Evolutionary conservation across 2,113 vertebrate genomes (phyloP).

Genomic region (Thryonomys swinderianus): DNA sequence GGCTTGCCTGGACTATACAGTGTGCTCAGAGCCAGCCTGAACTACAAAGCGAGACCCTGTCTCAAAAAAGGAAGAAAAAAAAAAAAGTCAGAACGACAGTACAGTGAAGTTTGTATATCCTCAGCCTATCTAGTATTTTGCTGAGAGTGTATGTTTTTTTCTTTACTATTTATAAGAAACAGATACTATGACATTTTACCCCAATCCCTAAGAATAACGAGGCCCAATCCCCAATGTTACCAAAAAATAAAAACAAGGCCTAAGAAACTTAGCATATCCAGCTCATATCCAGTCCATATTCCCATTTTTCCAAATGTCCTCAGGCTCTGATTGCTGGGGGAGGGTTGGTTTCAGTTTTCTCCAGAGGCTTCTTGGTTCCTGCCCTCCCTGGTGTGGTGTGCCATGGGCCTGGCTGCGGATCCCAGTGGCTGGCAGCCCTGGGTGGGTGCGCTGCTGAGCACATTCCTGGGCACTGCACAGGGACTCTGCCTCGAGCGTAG

Average conservation of each 20-base stretch:
- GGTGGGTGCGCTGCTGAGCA: no score
- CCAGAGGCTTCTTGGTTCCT: not conserved
- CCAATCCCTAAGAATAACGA: not conserved
- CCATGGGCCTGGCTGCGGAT: no score
- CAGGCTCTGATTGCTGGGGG: not conserved
- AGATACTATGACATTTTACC: not conserved
- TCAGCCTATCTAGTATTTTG: not conserved
- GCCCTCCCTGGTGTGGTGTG: accelerated
- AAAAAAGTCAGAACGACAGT: no score
- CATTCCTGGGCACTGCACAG: not conserved
- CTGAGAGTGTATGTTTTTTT: not conserved
- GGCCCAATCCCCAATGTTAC: not conserved
- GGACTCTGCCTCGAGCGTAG: accelerated
- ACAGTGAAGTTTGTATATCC: accelerated
- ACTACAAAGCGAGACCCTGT: no score
- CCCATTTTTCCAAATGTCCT: not conserved
- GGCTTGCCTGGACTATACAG: no score
- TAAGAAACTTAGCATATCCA: not conserved
- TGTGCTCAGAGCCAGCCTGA: no score
- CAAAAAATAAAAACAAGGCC: not conserved
- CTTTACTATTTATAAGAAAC: not conserved
- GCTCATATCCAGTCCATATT: accelerated
- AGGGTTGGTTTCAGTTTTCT: not conserved
- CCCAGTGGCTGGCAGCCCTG: not conserved
- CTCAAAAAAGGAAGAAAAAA: no score